These are phyloP conservation scores for Andrena flavipes DNA, from an alignment of 2,888 invertebrate genomes.

Conservation along the genomic window DNA sequence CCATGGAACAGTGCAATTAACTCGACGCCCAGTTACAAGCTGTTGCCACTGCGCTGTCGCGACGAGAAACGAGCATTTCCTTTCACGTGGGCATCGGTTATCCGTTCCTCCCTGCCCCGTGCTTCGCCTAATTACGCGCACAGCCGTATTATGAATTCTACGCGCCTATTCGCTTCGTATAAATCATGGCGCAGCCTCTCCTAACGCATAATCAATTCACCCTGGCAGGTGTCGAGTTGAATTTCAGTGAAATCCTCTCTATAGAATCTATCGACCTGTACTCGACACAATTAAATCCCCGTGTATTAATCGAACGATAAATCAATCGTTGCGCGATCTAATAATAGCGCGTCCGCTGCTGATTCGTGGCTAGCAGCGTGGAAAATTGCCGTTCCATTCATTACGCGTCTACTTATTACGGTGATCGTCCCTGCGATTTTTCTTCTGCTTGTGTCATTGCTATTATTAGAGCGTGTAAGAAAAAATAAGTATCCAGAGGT, in stretches of 20 bases:
- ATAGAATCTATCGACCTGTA: not conserved
- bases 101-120: slow-evolving; percentile 38
- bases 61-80: slow-evolving; percentile 69
- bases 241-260: not conserved
- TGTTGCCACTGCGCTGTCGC: slow-evolving; percentile 68
- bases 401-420: slow-evolving; percentile 28
- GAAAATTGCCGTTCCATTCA: slow-evolving; percentile 64
- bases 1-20: slow-evolving; percentile 66
- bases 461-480: slow-evolving; percentile 40
- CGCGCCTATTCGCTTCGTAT: slow-evolving; percentile 9
- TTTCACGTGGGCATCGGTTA: slow-evolving; percentile 56
- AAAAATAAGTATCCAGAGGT: not conserved
- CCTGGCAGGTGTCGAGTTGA: not conserved
- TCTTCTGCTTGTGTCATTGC: slow-evolving; percentile 24
- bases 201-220: not conserved
- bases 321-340: slow-evolving; percentile 26
- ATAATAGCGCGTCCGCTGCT: slow-evolving; percentile 35
- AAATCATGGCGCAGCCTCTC: not conserved
- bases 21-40: slow-evolving; percentile 72
- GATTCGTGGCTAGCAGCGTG: slow-evolving; percentile 45
- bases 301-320: slow-evolving; percentile 40
- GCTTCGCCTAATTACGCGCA: slow-evolving; percentile 43
- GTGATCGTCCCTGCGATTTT: slow-evolving; percentile 13
- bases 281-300: not conserved
- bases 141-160: slow-evolving; percentile 33